Percentiles rank a stretch among this genome's conserved stretches.
These are phyloP conservation scores for Tapera naevia DNA, from an alignment of 2,797 vertebrate genomes.

Conservation along the genomic window DNA sequence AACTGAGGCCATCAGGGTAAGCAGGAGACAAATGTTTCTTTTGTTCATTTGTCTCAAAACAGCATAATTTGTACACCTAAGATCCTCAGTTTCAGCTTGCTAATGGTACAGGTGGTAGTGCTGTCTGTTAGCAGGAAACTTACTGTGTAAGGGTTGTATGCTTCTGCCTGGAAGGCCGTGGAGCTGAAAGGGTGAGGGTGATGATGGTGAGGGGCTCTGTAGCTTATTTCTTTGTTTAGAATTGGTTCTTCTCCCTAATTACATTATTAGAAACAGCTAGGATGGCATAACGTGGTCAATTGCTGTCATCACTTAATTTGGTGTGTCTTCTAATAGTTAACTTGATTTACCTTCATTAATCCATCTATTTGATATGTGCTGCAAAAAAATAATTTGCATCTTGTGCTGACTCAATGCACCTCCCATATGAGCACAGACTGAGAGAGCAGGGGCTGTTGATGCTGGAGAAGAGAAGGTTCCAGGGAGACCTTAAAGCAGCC, in stretches of 20 bases:
- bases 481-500: no score
- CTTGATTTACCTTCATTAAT: not conserved
- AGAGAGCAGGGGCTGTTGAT: no score
- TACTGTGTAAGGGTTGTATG: not conserved
- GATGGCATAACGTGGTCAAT: not conserved
- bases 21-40: not conserved
- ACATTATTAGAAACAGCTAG: not conserved
- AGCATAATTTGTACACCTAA: not conserved
- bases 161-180: not conserved
- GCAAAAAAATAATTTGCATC: not conserved
- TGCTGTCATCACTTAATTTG: not conserved
- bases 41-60: not conserved
- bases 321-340: not conserved
- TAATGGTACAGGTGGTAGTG: not conserved
- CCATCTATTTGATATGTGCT: not conserved
- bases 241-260: not conserved
- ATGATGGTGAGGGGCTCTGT: not conserved
- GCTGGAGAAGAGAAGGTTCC: no score
- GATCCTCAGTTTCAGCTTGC: not conserved
- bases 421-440: no score
- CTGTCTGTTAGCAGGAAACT: not conserved
- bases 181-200: not conserved
- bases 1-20: constrained; percentile 92
- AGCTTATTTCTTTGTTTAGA: not conserved
- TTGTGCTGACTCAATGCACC: not conserved